These are phyloP conservation scores for Candidula unifasciata DNA, from an alignment of 2,888 invertebrate genomes.

Conservation along the genomic window DNA sequence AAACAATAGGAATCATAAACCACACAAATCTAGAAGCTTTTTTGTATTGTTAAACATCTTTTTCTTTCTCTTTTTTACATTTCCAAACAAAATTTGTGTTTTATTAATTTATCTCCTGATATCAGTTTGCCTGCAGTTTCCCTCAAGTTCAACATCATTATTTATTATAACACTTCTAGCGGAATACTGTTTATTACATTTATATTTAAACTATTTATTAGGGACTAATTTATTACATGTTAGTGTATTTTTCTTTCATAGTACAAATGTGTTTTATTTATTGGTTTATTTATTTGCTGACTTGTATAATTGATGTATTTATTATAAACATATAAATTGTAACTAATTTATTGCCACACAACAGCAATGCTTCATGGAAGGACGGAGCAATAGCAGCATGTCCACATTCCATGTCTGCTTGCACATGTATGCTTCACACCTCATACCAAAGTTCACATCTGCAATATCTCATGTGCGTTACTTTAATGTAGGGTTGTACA, in stretches of 20 bases:
- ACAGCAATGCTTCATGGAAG: conserved; percentile 48
- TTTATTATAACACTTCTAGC: background rate
- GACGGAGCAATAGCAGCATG: conserved; percentile 46
- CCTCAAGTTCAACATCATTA: no score
- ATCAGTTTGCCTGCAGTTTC: no score
- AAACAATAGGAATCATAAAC: no score
- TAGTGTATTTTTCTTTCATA: background rate
- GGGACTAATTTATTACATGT: background rate
- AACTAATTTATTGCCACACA: conserved; percentile 19
- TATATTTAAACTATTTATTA: background rate
- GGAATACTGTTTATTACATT: background rate
- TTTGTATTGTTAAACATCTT: no score
- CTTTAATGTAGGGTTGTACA: no score
- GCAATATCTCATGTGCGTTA: no score
- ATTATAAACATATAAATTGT: background rate
- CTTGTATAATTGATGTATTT: background rate
- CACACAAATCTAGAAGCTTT: no score
- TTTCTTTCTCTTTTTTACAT: no score
- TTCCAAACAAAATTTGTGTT: no score
- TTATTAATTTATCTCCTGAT: no score
- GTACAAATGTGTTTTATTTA: background rate
- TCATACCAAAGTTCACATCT: no score
- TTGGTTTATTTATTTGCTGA: background rate
- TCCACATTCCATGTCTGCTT: conserved; percentile 49
- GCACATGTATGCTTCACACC: background rate